Evolutionary conservation across 2,888 invertebrate genomes (phyloP), one percentile per base, ranked within the genome.

Genomic region (Drosophila histrio): DNA sequence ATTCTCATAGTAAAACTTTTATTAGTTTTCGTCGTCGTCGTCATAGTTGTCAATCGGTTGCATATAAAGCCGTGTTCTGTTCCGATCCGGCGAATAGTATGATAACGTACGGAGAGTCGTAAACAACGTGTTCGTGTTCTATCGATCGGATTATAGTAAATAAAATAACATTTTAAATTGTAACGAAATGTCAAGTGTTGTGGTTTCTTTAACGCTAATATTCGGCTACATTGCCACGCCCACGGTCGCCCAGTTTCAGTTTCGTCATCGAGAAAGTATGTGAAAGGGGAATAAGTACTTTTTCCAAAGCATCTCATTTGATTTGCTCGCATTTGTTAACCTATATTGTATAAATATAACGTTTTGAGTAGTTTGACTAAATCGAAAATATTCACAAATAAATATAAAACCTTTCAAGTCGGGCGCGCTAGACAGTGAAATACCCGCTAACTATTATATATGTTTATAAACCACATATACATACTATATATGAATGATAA

Each of bases 211-310:
- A 26, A 17, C 24, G 17, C 6, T 50, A n/a, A 56, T 58, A 36
- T 13, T 84, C 15, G 54, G 39, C 52, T 59, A 38, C 28, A 46
- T 78, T 52, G 60, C 50, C 17, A 47, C 59, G 47, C 72, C 66
- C 50, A 65, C 72, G 8, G 28, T 21, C 38, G 89, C 87, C 41
- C 87, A 82, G 58, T 76, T 88, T n/a, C 72, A 83, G n/a, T n/a
- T n/a, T 58, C 54, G 77, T n/a, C 8, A 9, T 15, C 57, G 76
- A 41, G 87, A 79, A 80, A 87, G 80, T 80, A 79, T 22, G 24
- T 36, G 15, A 32, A 36, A 9, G 3, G 28, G 44, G 3, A 28
- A n/a, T n/a, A n/a, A 44, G 3, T 6, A 26, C 2, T 4, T 28
- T 28, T 38, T 6, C 11, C 9, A 28, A 8, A n/a, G n/a, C 15